Percentiles rank a stretch among this genome's conserved stretches.
Evolutionary conservation across 2,797 vertebrate species (phyloP).

Genomic region (Sebastes reedi): DNA sequence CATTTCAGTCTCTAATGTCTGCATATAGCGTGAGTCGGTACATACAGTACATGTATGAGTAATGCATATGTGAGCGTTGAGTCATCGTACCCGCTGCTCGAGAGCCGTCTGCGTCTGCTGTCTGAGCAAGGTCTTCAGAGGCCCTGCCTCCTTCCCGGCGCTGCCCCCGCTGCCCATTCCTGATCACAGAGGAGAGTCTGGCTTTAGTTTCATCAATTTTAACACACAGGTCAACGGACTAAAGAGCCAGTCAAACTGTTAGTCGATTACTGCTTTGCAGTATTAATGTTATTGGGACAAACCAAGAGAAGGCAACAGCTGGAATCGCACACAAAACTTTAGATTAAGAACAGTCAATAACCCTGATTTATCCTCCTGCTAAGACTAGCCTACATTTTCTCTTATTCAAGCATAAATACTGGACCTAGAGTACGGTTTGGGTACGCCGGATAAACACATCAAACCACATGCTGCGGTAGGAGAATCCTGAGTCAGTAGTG

Average conservation of each 20-base stretch:
- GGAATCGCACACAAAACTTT: not conserved
- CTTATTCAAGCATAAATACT: not conserved
- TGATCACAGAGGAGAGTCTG: slow-evolving; percentile 70
- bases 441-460: not conserved
- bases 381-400: not conserved
- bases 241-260: slow-evolving; percentile 9
- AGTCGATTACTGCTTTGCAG: not conserved
- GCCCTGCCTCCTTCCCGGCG: slow-evolving; percentile 94
- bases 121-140: slow-evolving; percentile 96
- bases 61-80: not conserved
- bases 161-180: slow-evolving; percentile 99
- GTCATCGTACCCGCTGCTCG: slow-evolving; percentile 92
- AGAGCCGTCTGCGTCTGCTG: slow-evolving; percentile 97
- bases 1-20: slow-evolving; percentile 15
- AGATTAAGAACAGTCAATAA: not conserved
- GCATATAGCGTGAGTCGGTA: not conserved
- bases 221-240: slow-evolving; percentile 6
- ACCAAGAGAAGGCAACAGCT: slow-evolving; percentile 3
- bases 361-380: not conserved
- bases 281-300: not conserved
- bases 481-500: slow-evolving; percentile 2
- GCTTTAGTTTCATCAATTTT: slow-evolving; percentile 33
- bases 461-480: slow-evolving; percentile 35
- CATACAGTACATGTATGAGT: not conserved
- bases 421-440: not conserved